A percentile compares a stretch with the other conserved stretches of the same genome.
phyloP scores from a whole-genome alignment of 2,113 vertebrate genomes.

The Stictonetta naevosa region DNA sequence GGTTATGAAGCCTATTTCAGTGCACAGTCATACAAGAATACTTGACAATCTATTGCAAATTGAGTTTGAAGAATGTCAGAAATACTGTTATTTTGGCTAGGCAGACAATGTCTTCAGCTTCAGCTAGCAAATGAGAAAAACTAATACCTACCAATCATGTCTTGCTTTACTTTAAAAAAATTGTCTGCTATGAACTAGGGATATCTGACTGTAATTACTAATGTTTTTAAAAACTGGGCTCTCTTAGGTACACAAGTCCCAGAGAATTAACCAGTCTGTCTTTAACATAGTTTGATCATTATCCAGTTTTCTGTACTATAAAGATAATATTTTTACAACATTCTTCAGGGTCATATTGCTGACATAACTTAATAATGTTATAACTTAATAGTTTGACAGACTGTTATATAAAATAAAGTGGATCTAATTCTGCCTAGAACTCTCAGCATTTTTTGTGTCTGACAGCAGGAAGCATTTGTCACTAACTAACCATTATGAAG shows the following conservation, averaged over 20 bases:
- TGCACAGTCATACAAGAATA: neutral
- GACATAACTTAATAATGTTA: neutral
- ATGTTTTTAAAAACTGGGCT: neutral
- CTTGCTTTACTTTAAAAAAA: neutral
- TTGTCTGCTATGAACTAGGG: neutral
- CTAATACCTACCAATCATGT: neutral
- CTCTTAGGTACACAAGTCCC: neutral
- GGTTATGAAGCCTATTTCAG: neutral
- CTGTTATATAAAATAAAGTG: neutral
- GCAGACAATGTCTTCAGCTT: neutral
- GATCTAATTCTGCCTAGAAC: neutral
- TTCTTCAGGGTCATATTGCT: neutral
- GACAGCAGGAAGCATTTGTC: neutral
- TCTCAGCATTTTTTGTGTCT: neutral
- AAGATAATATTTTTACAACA: conserved; percentile 2
- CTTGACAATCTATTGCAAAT: neutral
- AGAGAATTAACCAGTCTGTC: neutral
- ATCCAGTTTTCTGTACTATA: neutral
- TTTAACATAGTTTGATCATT: neutral
- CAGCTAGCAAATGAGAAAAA: neutral
- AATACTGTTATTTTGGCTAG: neutral
- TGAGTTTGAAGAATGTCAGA: neutral
- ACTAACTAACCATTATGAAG: neutral
- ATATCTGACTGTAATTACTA: neutral
- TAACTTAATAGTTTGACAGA: neutral